Base-by-base conservation (phyloP, 2,797 vertebrate species). In the Anisognathus igniventris region DNA sequence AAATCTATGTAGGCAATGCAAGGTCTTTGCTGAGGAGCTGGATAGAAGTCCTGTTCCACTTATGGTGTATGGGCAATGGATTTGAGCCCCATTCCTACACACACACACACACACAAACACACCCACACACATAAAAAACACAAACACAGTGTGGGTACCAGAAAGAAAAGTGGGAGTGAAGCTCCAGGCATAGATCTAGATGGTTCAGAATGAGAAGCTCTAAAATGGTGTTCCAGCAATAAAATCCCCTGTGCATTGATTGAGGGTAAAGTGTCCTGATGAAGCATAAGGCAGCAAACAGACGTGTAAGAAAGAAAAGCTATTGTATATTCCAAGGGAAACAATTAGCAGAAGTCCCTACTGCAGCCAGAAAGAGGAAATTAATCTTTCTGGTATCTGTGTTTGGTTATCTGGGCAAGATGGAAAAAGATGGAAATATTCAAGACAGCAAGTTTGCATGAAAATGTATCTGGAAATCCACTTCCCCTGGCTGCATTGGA, bases 321-420 rank as follows among this genome's bases (percentile, higher is more conserved):
- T 47, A 71, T 54, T 90, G 39, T 31, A 24, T 66, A 74, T 67
- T 93, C 53, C 67, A 71, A 87, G 74, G 28, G 18, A 94, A 92
- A 76, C 48, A 87, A 80, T 71, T 89, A 90, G 58, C 37, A 90
- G 66, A 90, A 42, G 14, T 61, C 51, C 9, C 21, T 77, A 67
- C 30, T 91, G 45, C 42, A 85, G 68, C 45, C 80, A 92, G 84
- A 76, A 88, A 88, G 60, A 82, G 88, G 30, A 92, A 91, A 77
- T 80, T 6, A 94, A 82, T 82, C 66, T 82, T 85, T 76, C 71
- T 74, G 21, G 30, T 82, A 64, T 88, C 79, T 88, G 42, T 80
- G 27, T 86, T 77, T 84, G 62, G 77, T 88, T 94, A 90, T 78
- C 66, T 1, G 3, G 37, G 45, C 60, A 94, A 94, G 80, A 84